Conservation (phyloP, 2,888 invertebrate species). For the Synergus japonicus region DNA sequence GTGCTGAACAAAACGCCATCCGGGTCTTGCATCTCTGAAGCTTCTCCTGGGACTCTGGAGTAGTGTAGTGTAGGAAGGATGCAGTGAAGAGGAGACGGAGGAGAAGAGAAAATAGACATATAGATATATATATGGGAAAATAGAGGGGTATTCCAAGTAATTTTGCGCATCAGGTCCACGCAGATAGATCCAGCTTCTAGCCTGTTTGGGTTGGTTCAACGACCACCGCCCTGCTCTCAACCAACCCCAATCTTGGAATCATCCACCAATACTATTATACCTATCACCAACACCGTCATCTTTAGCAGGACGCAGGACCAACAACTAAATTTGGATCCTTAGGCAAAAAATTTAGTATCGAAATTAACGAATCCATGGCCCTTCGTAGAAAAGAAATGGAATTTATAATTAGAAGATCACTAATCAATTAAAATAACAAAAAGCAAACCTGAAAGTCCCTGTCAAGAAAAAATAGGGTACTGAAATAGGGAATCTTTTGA, state of each 20-base stretch:
- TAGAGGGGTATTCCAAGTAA: constrained; percentile 19
- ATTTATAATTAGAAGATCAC: neutral
- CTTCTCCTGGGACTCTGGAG: constrained; percentile 34
- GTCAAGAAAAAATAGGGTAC: too few relatives aligned
- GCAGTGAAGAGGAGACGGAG: neutral
- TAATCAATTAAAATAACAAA: neutral
- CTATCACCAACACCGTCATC: constrained; percentile 19
- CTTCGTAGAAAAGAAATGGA: neutral
- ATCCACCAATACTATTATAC: neutral
- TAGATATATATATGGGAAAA: neutral
- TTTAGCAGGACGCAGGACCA: neutral
- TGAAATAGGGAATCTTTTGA: too few relatives aligned
- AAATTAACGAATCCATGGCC: neutral
- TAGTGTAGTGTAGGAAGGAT: neutral
- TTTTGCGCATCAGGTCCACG: constrained; percentile 68
- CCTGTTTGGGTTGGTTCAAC: constrained; percentile 74
- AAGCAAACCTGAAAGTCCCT: neutral
- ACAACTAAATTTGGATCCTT: neutral
- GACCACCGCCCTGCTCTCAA: constrained; percentile 77
- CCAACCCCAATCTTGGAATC: constrained; percentile 68
- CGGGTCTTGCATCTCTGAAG: constrained; percentile 6
- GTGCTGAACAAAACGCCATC: neutral
- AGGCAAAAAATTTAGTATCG: constrained; percentile 10
- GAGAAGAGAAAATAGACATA: neutral
- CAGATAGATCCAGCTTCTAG: constrained; percentile 66